These are phyloP conservation scores for Syngnathus rostellatus DNA, from an alignment of 2,797 vertebrate genomes.

Conservation along the genomic window DNA sequence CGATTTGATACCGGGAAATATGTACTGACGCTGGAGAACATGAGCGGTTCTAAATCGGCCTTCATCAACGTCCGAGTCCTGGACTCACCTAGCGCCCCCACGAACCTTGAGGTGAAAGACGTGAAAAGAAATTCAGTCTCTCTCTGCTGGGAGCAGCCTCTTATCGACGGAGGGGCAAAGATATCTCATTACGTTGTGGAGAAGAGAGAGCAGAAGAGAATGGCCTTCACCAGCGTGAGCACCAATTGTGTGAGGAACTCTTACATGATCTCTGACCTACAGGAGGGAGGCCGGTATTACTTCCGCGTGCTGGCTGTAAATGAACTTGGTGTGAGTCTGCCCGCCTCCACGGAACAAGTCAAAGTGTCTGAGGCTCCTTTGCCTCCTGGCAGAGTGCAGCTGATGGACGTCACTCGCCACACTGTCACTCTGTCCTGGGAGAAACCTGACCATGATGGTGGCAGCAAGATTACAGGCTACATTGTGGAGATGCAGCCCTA, in stretches of 20 bases:
- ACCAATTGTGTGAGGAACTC: constrained; percentile 89
- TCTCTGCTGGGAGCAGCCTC: constrained; percentile 90
- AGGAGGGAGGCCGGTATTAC: constrained; percentile 86
- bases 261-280: constrained; percentile 82
- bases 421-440: constrained; percentile 91
- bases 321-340: constrained; percentile 88
- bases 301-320: constrained; percentile 95
- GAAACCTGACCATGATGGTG: constrained; percentile 95
- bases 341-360: constrained; percentile 80
- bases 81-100: constrained; percentile 91
- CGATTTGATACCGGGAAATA: constrained; percentile 98
- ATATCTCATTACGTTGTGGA: constrained; percentile 96
- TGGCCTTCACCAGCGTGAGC: constrained; percentile 87
- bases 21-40: constrained; percentile 87
- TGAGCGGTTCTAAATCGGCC: constrained; percentile 89
- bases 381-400: constrained; percentile 83
- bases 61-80: constrained; percentile 95
- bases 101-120: constrained; percentile 84
- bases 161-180: constrained; percentile 95
- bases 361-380: constrained; percentile 89
- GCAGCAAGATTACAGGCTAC: constrained; percentile 93
- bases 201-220: constrained; percentile 93
- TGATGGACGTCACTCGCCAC: constrained; percentile 87
- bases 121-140: constrained; percentile 86
- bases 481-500: constrained; percentile 94